Evolutionary conservation across 2,888 invertebrate genomes (phyloP).

Genomic region (Malacosoma neustria): DNA sequence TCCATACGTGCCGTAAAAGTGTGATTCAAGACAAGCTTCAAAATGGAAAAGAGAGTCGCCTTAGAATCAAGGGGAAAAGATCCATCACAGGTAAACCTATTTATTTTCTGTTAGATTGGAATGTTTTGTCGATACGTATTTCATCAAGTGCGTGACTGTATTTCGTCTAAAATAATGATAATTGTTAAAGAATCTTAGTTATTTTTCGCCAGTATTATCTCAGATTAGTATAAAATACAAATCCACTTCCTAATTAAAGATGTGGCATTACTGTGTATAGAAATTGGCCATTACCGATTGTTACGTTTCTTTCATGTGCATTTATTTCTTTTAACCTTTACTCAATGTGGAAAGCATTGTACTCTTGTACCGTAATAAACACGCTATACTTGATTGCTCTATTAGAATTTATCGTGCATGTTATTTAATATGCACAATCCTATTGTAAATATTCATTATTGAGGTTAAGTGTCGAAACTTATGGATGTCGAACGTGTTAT

Average conservation of each 20-base stretch:
- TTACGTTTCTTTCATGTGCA: slow-evolving; percentile 69
- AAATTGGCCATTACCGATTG: slow-evolving; percentile 68
- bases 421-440: slow-evolving; percentile 13
- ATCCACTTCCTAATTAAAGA: slow-evolving; percentile 36
- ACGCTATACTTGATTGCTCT: not conserved
- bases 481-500: slow-evolving; percentile 34
- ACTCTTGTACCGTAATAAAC: slow-evolving; percentile 2
- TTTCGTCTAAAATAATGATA: slow-evolving; percentile 29
- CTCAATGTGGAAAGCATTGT: slow-evolving; percentile 9
- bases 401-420: slow-evolving; percentile 1
- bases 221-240: slow-evolving; percentile 15
- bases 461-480: slow-evolving; percentile 67
- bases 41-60: slow-evolving; percentile 96
- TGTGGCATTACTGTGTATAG: slow-evolving; percentile 64
- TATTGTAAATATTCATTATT: slow-evolving; percentile 48
- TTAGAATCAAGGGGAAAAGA: slow-evolving; percentile 94
- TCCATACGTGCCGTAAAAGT: slow-evolving; percentile 33
- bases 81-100: slow-evolving; percentile 87
- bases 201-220: slow-evolving; percentile 12
- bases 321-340: slow-evolving; percentile 21
- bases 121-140: slow-evolving; percentile 75
- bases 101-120: slow-evolving; percentile 53
- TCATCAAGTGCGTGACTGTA: slow-evolving; percentile 45
- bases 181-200: slow-evolving; percentile 17
- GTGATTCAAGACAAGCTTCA: slow-evolving; percentile 32